Percentiles rank a stretch among this genome's conserved stretches.
Evolutionary conservation across 1,140 invertebrate species (phyloP).

Genomic region (Triops longicaudatus): DNA sequence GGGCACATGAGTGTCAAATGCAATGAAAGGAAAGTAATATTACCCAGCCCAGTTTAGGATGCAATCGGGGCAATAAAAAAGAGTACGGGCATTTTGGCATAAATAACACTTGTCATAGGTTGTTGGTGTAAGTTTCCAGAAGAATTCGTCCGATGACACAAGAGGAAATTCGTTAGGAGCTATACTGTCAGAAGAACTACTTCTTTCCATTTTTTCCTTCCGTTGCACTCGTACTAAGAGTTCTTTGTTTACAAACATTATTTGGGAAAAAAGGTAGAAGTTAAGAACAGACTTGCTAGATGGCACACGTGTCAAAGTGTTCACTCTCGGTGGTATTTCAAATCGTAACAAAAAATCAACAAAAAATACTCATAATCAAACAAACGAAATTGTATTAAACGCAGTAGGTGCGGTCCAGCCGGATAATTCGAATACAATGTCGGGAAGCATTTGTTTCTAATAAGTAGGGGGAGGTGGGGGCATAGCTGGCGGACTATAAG

Average conservation of each 20-base stretch:
- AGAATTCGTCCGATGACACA: background rate
- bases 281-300: background rate
- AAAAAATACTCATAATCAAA: background rate
- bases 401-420: background rate
- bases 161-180: background rate
- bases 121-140: background rate
- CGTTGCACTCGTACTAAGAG: background rate
- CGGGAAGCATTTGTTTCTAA: background rate
- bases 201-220: background rate
- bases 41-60: conserved; percentile 10
- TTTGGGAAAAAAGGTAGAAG: too few relatives aligned
- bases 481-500: background rate
- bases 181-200: background rate
- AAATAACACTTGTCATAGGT: background rate
- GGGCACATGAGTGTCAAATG: background rate
- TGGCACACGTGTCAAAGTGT: too few relatives aligned
- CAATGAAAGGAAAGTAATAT: background rate
- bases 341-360: background rate
- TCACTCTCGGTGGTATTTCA: too few relatives aligned
- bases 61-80: background rate
- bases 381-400: too few relatives aligned
- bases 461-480: background rate
- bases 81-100: background rate
- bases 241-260: background rate
- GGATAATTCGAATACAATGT: background rate